Base-by-base conservation (phyloP, 2,888 invertebrate species). In the Athripsodes cinereus region DNA sequence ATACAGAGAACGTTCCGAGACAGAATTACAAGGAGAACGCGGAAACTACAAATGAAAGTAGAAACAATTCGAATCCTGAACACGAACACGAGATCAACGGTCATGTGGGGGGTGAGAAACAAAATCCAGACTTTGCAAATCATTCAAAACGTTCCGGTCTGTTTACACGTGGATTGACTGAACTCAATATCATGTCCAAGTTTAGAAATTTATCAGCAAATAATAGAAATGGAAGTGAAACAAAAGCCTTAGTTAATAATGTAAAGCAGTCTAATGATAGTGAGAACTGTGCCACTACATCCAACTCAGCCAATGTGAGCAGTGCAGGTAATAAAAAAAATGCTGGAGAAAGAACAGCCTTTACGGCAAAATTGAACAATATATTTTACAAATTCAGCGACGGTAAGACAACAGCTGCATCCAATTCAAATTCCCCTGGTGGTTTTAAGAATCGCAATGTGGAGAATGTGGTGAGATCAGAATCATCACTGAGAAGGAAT, bases 101-200 rank as follows among this genome's bases (percentile, higher is more conserved):
- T 8, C 3, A 8, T 10, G 26, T 26, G 10, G 10, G 5, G 26
- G 10, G 6, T 13, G 18, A 44, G 13, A 44, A 13, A 16, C 44
- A 44, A 18, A 13, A 5, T 16, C 6, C 44, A 13, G 44, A 44
- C 2, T 10, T 8, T 34, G 13, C 26, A 26, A 26, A 44, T 16
- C 48, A 3, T 6, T 10, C 50, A 2, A 21, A 35, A 11, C 18
- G 44, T n/a, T 50, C 40, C 8, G 54, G 61, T 1, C 52, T 78
- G 26, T 78, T 78, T 76, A 74, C 71, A 65, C 68, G 78, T 0
- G 78, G 78, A 0, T 57, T 79, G 0, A 79, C 78, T 0, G 78
- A 79, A 34, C 55, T 79, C 2, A 52, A 57, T 20, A 44, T 52
- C 8, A 52, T 52, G 34, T 57, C 52, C 21, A 57, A 57, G n/a